These are phyloP conservation scores for Drosophila bocki DNA, from an alignment of 1,140 invertebrate genomes.

Conservation along the genomic window DNA sequence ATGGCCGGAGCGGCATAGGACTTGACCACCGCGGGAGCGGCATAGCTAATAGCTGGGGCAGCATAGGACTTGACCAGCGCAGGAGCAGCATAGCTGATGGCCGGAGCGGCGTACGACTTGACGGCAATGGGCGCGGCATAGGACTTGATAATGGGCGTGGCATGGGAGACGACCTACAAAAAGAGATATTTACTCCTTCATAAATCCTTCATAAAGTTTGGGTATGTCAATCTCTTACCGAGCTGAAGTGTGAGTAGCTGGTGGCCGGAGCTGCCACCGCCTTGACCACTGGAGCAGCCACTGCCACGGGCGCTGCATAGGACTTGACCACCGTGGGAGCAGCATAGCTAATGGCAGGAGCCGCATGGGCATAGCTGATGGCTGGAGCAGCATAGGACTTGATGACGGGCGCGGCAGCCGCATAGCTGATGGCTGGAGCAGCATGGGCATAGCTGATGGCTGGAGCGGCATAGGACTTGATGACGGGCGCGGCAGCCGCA, in stretches of 20 bases:
- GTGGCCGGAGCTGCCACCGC: constrained; percentile 56
- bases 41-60: constrained; percentile 58
- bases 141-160: constrained; percentile 57
- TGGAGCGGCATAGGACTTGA: constrained; percentile 57
- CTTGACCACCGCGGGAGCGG: constrained; percentile 62
- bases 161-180: constrained; percentile 44
- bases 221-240: constrained; percentile 50
- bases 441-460: constrained; percentile 51
- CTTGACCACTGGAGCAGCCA: constrained; percentile 19
- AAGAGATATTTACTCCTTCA: neutral
- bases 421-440: constrained; percentile 28
- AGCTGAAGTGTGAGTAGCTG: constrained; percentile 75
- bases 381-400: constrained; percentile 57
- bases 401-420: constrained; percentile 39
- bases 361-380: constrained; percentile 58
- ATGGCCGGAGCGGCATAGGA: constrained; percentile 61
- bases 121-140: constrained; percentile 53
- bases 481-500: constrained; percentile 58
- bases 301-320: constrained; percentile 54
- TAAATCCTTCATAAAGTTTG: too few relatives aligned
- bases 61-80: constrained; percentile 53
- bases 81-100: constrained; percentile 36
- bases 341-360: constrained; percentile 62
- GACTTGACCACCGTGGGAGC: constrained; percentile 65
- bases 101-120: constrained; percentile 40